Evolutionary conservation across 2,888 invertebrate species (phyloP).

Genomic region (Caenorhabditis angaria): DNA sequence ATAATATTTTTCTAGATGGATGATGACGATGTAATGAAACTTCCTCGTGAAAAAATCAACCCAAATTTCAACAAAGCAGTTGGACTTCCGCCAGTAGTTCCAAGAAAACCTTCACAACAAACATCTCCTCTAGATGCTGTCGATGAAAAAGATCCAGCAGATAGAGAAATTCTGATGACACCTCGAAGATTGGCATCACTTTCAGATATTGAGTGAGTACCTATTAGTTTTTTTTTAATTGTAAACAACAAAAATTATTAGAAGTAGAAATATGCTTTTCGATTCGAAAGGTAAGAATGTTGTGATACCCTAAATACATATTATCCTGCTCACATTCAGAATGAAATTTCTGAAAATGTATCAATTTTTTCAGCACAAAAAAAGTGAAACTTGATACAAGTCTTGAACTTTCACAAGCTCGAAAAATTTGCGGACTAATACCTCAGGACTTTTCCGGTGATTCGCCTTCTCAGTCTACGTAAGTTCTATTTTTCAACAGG

Average conservation of each 20-base stretch:
- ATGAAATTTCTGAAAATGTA: neutral
- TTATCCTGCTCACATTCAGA: neutral
- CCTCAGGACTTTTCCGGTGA: constrained; percentile 55
- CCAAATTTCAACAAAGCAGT: constrained; percentile 20
- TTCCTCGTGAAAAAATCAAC: constrained; percentile 23
- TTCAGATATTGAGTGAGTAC: constrained; percentile 35
- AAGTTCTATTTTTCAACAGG: neutral
- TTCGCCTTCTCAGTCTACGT: constrained; percentile 34
- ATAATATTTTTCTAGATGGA: constrained; percentile 24
- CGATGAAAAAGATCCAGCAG: constrained; percentile 20
- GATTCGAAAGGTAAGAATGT: no score
- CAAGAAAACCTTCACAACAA: constrained; percentile 8
- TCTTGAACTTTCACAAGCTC: constrained; percentile 33
- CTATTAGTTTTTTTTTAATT: neutral
- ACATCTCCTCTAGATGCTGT: neutral
- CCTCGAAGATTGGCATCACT: constrained; percentile 30
- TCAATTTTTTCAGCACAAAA: constrained; percentile 21
- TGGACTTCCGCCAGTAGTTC: constrained; percentile 24
- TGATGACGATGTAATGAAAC: constrained; percentile 29
- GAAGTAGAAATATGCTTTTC: no score
- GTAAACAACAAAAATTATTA: neutral
- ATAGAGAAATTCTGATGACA: constrained; percentile 29
- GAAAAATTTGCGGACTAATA: constrained; percentile 46
- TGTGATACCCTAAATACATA: no score
- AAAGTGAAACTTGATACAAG: constrained; percentile 22